A percentile compares a stretch with the other conserved stretches of the same genome.
Conservation (phyloP, 1,140 invertebrate genomes). For the Mesaphorura yosii region DNA sequence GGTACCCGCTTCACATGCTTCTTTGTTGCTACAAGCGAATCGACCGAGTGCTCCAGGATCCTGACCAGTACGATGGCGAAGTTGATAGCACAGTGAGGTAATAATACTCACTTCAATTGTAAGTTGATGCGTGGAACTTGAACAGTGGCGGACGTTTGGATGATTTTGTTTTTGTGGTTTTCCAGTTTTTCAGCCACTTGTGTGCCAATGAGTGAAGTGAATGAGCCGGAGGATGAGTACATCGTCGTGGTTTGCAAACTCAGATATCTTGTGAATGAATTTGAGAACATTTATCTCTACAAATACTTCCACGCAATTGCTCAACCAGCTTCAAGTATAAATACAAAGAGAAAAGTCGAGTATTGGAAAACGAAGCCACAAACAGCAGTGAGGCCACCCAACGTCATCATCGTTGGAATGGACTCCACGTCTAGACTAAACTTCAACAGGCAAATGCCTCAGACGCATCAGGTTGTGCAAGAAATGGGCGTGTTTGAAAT, state of each 20-base stretch:
- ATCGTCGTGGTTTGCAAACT: slow-evolving; percentile 3
- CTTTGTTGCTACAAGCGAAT: slow-evolving; percentile 17
- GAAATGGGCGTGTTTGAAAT: slow-evolving; percentile 32
- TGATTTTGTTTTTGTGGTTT: neutral
- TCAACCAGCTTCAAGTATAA: neutral
- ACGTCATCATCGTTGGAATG: slow-evolving; percentile 50
- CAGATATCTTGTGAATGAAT: neutral
- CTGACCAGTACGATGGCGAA: slow-evolving; percentile 11
- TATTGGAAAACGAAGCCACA: neutral
- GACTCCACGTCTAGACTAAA: slow-evolving; percentile 77
- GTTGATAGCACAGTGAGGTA: slow-evolving; percentile 10
- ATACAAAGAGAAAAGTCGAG: neutral
- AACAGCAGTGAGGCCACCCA: slow-evolving; percentile 1
- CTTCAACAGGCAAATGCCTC: slow-evolving; percentile 65
- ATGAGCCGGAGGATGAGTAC: neutral
- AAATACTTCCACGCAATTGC: slow-evolving; percentile 11
- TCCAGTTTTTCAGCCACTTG: neutral
- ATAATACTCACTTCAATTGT: neutral
- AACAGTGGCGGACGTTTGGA: neutral
- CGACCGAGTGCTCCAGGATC: slow-evolving; percentile 3
- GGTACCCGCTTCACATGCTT: slow-evolving; percentile 4
- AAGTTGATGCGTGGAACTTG: neutral
- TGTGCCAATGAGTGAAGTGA: neutral
- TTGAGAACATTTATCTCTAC: slow-evolving; percentile 5
- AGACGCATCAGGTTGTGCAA: slow-evolving; percentile 48